A percentile compares a stretch with the other conserved stretches of the same genome.
These are phyloP conservation scores for Netelia virgata DNA, from an alignment of 2,888 invertebrate species.

Conservation along the genomic window DNA sequence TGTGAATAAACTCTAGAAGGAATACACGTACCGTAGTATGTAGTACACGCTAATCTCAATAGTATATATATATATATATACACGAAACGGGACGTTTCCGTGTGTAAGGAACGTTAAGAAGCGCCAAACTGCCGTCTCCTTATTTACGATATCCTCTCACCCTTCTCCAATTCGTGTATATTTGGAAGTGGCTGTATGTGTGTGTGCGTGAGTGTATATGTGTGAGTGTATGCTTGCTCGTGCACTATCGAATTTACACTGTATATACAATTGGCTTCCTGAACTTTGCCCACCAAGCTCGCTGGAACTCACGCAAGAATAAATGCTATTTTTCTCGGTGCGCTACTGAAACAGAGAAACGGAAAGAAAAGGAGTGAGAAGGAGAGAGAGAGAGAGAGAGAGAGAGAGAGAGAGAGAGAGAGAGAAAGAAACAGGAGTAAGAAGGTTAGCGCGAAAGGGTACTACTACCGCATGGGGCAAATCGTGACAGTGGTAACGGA, in stretches of 20 bases:
- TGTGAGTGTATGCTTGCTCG: constrained; percentile 32
- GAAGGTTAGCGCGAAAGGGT: not conserved
- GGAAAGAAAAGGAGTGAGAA: not conserved
- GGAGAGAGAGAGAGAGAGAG: not conserved
- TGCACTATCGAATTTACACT: constrained; percentile 49
- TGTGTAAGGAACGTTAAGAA: constrained; percentile 67
- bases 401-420: too few species aligned
- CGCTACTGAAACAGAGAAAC: not conserved
- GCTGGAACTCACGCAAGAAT: constrained; percentile 66
- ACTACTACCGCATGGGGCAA: not conserved
- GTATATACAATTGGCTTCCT: constrained; percentile 51
- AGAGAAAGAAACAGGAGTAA: not conserved
- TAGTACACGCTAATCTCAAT: constrained; percentile 57
- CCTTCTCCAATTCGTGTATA: constrained; percentile 5
- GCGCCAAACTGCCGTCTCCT: constrained; percentile 65
- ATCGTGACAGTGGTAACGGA: constrained; percentile 31
- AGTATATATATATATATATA: constrained; percentile 17
- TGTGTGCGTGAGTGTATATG: not conserved
- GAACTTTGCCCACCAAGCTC: constrained; percentile 59
- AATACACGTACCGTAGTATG: constrained; percentile 33
- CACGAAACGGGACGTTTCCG: constrained; percentile 53
- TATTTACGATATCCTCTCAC: constrained; percentile 66
- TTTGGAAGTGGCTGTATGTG: too few species aligned
- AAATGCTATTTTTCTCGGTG: constrained; percentile 63
- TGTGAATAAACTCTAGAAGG: constrained; percentile 16